Evolutionary conservation across 2,888 invertebrate genomes (phyloP).

Genomic region (Charanyca ferruginea): DNA sequence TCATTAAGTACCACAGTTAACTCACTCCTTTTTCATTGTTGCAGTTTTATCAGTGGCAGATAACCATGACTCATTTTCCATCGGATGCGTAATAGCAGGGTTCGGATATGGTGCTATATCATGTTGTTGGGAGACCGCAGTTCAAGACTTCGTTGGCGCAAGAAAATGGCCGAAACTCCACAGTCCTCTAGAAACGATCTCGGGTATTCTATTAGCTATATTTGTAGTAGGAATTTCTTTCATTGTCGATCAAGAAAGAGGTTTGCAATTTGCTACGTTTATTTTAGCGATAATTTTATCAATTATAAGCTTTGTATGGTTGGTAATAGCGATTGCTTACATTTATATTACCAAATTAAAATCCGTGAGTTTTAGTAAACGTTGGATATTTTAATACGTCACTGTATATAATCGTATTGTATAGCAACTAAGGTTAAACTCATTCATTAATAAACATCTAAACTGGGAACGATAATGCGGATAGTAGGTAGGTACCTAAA

Average conservation of each 20-base stretch:
- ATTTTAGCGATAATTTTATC: conserved; percentile 78
- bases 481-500: too few relatives aligned
- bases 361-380: conserved; percentile 72
- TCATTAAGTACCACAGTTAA: too few relatives aligned
- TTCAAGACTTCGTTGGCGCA: conserved; percentile 86
- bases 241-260: conserved; percentile 73
- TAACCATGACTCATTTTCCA: conserved; percentile 86
- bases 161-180: conserved; percentile 88
- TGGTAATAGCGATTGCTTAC: conserved; percentile 74
- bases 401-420: conserved; percentile 8
- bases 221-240: conserved; percentile 79
- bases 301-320: conserved; percentile 79
- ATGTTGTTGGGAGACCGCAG: conserved; percentile 86
- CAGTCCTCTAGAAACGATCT: conserved; percentile 86
- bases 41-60: conserved; percentile 82
- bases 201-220: conserved; percentile 77
- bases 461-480: conserved; percentile 33
- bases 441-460: conserved; percentile 41
- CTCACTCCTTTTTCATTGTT: conserved; percentile 46
- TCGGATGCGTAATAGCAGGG: conserved; percentile 88
- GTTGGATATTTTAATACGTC: conserved; percentile 63
- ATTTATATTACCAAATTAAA: conserved; percentile 79
- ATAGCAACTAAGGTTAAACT: conserved; percentile 23
- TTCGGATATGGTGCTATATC: conserved; percentile 88
- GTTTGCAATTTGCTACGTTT: conserved; percentile 79